Evolutionary conservation across 2,797 vertebrate species (phyloP).

Genomic region (Typhlichthys eigenmanni): DNA sequence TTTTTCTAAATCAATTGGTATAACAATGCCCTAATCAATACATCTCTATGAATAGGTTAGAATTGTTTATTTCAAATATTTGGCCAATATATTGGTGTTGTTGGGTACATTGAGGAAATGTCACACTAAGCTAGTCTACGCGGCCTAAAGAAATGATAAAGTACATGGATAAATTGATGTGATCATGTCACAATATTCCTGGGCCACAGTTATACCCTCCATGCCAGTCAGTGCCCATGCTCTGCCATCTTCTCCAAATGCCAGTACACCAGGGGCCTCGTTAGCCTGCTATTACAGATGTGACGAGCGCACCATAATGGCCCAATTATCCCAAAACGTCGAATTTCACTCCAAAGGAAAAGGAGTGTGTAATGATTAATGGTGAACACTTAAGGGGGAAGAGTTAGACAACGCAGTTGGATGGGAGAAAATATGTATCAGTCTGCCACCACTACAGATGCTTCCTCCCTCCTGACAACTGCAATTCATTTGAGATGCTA

Average conservation of each 20-base stretch:
- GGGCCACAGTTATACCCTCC: neutral
- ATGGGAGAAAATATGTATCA: slow-evolving; percentile 99
- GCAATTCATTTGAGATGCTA: slow-evolving; percentile 99
- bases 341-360: slow-evolving; percentile 98
- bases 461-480: slow-evolving; percentile 98
- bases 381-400: slow-evolving; percentile 96
- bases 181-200: neutral
- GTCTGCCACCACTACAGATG: slow-evolving; percentile 97
- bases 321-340: slow-evolving; percentile 96
- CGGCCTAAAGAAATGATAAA: neutral
- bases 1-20: slow-evolving; percentile 18
- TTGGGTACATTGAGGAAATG: neutral
- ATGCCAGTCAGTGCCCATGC: slow-evolving; percentile 50
- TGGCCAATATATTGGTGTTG: neutral
- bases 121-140: neutral
- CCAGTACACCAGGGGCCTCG: slow-evolving; percentile 89
- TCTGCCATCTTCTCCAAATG: slow-evolving; percentile 75
- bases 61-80: neutral
- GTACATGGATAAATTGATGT: slow-evolving; percentile 3
- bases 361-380: slow-evolving; percentile 94
- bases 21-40: slow-evolving; percentile 24
- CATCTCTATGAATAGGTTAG: slow-evolving; percentile 2
- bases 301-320: slow-evolving; percentile 93
- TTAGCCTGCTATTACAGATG: slow-evolving; percentile 95
- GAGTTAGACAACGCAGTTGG: slow-evolving; percentile 95